phyloP scores from a whole-genome alignment of 2,888 invertebrate genomes.

The Tridacna gigas region DNA sequence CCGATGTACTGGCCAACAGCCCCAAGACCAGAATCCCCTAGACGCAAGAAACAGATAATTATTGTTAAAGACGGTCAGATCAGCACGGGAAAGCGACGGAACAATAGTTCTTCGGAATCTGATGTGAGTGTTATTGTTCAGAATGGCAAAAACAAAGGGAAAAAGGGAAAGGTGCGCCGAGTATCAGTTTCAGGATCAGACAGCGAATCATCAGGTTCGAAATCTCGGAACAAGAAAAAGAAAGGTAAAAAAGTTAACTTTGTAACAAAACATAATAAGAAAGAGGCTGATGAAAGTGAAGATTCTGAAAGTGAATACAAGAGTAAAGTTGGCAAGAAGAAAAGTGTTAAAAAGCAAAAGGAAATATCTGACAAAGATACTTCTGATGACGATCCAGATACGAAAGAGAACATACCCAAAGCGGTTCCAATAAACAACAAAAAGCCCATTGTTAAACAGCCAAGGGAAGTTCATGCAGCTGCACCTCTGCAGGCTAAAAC shows the following conservation, averaged over 20 bases:
- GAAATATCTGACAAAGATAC: slow-evolving; percentile 15
- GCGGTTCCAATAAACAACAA: neutral
- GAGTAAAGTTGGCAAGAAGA: slow-evolving; percentile 29
- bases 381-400: slow-evolving; percentile 28
- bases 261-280: neutral
- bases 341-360: slow-evolving; percentile 12
- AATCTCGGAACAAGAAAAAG: slow-evolving; percentile 25
- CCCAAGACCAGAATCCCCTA: slow-evolving; percentile 36
- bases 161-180: slow-evolving; percentile 36
- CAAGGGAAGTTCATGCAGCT: slow-evolving; percentile 5
- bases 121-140: slow-evolving; percentile 59
- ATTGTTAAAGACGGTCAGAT: slow-evolving; percentile 51
- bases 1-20: slow-evolving; percentile 51
- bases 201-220: slow-evolving; percentile 22
- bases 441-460: slow-evolving; percentile 9
- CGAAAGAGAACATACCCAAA: slow-evolving; percentile 18
- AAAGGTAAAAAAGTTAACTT: slow-evolving; percentile 21
- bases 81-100: slow-evolving; percentile 23
- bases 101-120: slow-evolving; percentile 51
- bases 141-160: slow-evolving; percentile 14
- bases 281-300: neutral
- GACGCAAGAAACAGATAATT: slow-evolving; percentile 58
- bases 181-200: slow-evolving; percentile 42
- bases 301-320: slow-evolving; percentile 5
- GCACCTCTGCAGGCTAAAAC: slow-evolving; percentile 25